Evolutionary conservation across 2,888 invertebrate species (phyloP), one percentile per base, ranked within the genome.

Genomic region (Craniophora ligustri): DNA sequence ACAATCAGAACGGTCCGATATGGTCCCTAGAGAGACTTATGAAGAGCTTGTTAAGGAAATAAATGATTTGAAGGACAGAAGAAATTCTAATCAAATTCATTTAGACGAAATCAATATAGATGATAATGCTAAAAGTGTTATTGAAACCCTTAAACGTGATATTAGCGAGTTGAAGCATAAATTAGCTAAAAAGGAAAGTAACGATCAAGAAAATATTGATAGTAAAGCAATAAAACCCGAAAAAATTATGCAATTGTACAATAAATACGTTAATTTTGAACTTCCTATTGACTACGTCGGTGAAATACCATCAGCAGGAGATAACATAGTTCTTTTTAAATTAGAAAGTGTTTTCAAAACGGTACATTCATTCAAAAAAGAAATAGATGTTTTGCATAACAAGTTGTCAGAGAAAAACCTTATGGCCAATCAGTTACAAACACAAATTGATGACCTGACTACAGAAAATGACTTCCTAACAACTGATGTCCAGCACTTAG

Each of bases 351-450:
- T 86, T 32, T 94, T 95, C 53, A 95, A 94, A 80, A 87, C 94
- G 13, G 77, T 95, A 0, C 87, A 92, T 57, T 94, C 95, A 11
- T 94, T 94, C 56, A 94, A 95, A 82, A 94, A 91, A 75, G 94
- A 95, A 74, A 91, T 95, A n/a, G 95, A 95, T 61, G 70, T 79
- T 3, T 82, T 95, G 39, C 94, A 95, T 73, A 94, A 94, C 47
- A 94, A 94, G 81, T 60, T 95, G n/a, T 90, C 94, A 0, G 94
- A 95, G 70, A 91, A 95, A 72, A 92, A 94, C 21, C 88, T 94
- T 15, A 95, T 94, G 50, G 74, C 90, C 0, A 93, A 89, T 50
- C 93, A 94, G 74, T 78, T 94, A 30, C 88, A 94, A 64, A 86
- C 93, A 28, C 94, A 95, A 81, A 94, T 95, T 67, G 95, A 95